These are phyloP conservation scores for Pangasius krempfi DNA, from an alignment of 2,797 vertebrate genomes.

Conservation along the genomic window DNA sequence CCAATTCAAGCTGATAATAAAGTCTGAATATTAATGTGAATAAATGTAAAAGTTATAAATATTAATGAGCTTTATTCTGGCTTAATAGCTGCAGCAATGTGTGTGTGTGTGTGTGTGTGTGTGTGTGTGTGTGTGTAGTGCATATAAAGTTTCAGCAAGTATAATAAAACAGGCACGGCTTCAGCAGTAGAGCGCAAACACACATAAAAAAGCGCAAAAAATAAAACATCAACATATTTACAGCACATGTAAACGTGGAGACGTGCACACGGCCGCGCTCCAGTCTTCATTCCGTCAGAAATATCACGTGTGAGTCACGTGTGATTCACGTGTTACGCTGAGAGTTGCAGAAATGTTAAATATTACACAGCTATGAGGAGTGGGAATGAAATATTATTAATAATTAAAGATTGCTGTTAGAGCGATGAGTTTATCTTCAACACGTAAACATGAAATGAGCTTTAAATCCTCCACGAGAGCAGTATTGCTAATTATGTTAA, in stretches of 20 bases:
- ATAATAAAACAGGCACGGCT: neutral
- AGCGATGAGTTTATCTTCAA: no score
- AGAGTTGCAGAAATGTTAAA: neutral
- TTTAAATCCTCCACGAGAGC: neutral
- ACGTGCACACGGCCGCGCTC: neutral
- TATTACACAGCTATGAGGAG: neutral
- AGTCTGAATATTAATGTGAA: neutral
- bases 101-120: neutral
- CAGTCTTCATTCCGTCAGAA: neutral
- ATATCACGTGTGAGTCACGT: neutral
- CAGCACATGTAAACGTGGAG: conserved; percentile 9
- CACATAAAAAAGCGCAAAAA: neutral
- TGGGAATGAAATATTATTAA: no score
- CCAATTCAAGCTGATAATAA: neutral
- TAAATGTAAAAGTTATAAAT: neutral
- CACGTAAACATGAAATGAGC: neutral
- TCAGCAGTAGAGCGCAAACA: conserved; percentile 18
- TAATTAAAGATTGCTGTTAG: no score
- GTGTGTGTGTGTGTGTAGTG: neutral
- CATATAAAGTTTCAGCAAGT: neutral
- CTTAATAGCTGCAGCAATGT: neutral
- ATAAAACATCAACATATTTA: conserved; percentile 29
- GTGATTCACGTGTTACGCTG: neutral
- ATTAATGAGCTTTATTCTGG: conserved; percentile 3
- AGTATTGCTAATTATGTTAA: neutral